Evolutionary conservation across 1,140 invertebrate species (phyloP), one percentile per base, ranked within the genome.

Genomic region (Cotesia vestalis): DNA sequence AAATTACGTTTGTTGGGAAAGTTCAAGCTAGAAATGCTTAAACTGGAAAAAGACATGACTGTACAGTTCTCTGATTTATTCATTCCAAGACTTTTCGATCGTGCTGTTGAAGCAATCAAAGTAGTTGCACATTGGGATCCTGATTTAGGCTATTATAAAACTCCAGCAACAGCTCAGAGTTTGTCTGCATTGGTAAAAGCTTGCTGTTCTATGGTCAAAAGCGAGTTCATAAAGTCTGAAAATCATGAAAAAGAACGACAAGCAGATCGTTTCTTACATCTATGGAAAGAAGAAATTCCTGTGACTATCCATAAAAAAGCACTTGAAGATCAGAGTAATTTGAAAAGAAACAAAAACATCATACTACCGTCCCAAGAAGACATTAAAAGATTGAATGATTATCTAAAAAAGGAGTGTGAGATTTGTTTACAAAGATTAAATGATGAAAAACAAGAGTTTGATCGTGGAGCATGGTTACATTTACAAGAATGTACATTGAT

Each of bases 401-500:
- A 67, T n/a, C n/a, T 67, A 9, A 67, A 67, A 34, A 51, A 67
- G 5, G 1, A 67, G 20, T 20, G 35, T 67, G 17, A 4, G 1
- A 53, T 52, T 4, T 20, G 46, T 53, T 67, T 46, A 11, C 2
- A 53, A 67, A 53, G 6, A 53, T 36, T 67, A n/a, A 17, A 67
- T 17, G 17, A 55, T 4, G 20, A 27, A 1, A 17, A 55, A n/a
- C 12, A 55, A 55, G 52, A n/a, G 4, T 67, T 67, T 11, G 20
- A 36, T 11, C n/a, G n/a, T 9, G 4, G 17, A 17, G 20, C 66
- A 12, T 67, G 66, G 51, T 34, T 52, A 9, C 14, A 17, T 14
- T 36, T 55, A 67, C 8, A 67, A 17, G 20, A 67, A 57, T 67
- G 51, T 17, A 53, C 66, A 12, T 67, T 67, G 34, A 67, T 55